phyloP scores from a whole-genome alignment of 35 echinoderm and acorn worm genomes.

The Lytechinus pictus region DNA sequence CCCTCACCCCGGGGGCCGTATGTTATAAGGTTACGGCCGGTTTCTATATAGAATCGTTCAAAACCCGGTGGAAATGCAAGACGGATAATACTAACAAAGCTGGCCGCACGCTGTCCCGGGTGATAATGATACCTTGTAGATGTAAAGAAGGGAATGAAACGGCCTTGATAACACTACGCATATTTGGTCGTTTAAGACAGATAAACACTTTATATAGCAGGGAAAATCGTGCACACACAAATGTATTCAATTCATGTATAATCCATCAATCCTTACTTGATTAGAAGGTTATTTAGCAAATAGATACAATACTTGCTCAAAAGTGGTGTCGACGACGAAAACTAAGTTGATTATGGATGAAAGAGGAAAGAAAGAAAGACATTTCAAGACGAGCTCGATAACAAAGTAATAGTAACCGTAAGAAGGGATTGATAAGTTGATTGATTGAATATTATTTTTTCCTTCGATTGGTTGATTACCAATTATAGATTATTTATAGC shows the following conservation, averaged over 20 bases:
- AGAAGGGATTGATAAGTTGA: not conserved
- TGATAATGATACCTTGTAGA: conserved; percentile 21
- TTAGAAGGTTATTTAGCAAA: not conserved
- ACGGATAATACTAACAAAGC: conserved; percentile 52
- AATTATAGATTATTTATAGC: too few relatives aligned
- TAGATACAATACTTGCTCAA: not conserved
- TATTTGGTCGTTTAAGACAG: not conserved
- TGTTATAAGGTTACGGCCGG: conserved; percentile 45
- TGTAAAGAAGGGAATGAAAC: not conserved
- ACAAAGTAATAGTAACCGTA: not conserved
- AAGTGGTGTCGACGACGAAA: not conserved
- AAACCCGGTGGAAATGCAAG: conserved; percentile 21
- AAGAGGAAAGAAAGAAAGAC: not conserved
- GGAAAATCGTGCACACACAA: not conserved
- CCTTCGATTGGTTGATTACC: not conserved
- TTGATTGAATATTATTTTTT: not conserved
- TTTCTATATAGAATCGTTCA: conserved; percentile 4
- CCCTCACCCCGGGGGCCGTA: not conserved
- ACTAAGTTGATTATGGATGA: not conserved
- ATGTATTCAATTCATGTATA: not conserved
- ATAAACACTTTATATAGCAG: not conserved
- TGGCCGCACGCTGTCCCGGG: conserved; percentile 32
- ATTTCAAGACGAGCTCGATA: not conserved
- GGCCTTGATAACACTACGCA: not conserved
- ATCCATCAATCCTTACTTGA: not conserved